phyloP scores from a whole-genome alignment of 2,797 vertebrate species.

The Eremophila alpestris region DNA sequence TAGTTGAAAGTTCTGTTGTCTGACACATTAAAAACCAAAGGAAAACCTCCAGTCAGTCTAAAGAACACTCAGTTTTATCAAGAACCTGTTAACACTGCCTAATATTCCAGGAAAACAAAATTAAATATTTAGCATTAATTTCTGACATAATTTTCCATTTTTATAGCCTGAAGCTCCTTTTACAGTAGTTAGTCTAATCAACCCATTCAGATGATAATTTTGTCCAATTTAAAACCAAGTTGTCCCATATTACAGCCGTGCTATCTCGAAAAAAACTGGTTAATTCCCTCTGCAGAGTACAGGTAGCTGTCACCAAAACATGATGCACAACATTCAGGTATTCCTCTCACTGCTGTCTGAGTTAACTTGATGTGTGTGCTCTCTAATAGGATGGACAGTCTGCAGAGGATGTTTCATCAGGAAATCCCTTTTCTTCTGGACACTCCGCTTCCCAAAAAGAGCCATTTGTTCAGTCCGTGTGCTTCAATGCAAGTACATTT shows the following conservation, averaged over 20 bases:
- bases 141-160: background rate
- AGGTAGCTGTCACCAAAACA: background rate
- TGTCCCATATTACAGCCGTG: background rate
- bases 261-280: background rate
- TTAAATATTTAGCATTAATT: background rate
- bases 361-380: background rate
- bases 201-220: background rate
- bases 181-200: background rate
- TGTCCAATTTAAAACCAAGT: background rate
- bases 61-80: background rate
- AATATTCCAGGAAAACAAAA: conserved; percentile 9
- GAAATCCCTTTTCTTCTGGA: background rate
- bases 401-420: conserved; percentile 20
- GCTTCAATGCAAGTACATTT: conserved; percentile 53
- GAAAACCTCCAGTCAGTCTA: background rate
- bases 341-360: background rate
- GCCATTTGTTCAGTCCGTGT: background rate
- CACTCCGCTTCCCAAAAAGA: background rate
- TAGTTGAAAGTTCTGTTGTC: background rate
- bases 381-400: conserved; percentile 33
- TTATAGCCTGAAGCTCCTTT: background rate
- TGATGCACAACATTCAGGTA: background rate
- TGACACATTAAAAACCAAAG: background rate
- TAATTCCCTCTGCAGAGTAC: background rate
- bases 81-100: background rate